Evolutionary conservation across 2,888 invertebrate genomes (phyloP).

Genomic region (Hecatera dysodea): DNA sequence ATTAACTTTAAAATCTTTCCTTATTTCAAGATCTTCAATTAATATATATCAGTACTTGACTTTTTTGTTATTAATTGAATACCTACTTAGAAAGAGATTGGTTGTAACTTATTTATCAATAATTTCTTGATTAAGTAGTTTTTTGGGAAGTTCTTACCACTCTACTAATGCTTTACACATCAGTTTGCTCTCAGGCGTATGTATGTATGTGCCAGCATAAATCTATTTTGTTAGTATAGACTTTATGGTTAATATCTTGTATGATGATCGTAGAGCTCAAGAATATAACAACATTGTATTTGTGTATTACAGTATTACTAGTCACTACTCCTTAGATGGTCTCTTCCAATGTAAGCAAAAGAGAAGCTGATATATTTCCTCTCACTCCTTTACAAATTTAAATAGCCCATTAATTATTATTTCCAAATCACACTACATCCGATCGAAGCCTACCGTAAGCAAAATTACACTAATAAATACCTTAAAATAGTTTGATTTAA

Average conservation of each 20-base stretch:
- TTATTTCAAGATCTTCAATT: slow-evolving; percentile 12
- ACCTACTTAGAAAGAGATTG: background rate
- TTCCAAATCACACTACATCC: slow-evolving; percentile 49
- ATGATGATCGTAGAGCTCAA: background rate
- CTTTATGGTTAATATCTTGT: background rate
- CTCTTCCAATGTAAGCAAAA: background rate
- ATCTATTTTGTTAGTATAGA: background rate
- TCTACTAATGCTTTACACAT: background rate
- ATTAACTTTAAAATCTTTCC: slow-evolving; percentile 34
- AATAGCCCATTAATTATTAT: slow-evolving; percentile 37
- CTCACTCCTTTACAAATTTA: slow-evolving; percentile 10
- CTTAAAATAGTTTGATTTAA: slow-evolving; percentile 57
- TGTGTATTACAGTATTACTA: background rate
- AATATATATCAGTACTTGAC: background rate
- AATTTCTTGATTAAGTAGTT: slow-evolving; percentile 5
- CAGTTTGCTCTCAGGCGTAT: background rate
- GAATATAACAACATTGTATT: slow-evolving; percentile 1
- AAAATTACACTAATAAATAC: slow-evolving; percentile 64
- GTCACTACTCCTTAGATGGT: background rate
- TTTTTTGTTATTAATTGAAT: slow-evolving; percentile 24
- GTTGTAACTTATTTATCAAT: background rate
- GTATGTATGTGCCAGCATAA: too few species aligned
- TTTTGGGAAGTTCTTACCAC: background rate
- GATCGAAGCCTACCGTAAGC: slow-evolving; percentile 45
- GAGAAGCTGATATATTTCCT: slow-evolving; percentile 5